These are phyloP conservation scores for Hypomecis atomaria DNA, from an alignment of 2,888 invertebrate species.

Conservation along the genomic window DNA sequence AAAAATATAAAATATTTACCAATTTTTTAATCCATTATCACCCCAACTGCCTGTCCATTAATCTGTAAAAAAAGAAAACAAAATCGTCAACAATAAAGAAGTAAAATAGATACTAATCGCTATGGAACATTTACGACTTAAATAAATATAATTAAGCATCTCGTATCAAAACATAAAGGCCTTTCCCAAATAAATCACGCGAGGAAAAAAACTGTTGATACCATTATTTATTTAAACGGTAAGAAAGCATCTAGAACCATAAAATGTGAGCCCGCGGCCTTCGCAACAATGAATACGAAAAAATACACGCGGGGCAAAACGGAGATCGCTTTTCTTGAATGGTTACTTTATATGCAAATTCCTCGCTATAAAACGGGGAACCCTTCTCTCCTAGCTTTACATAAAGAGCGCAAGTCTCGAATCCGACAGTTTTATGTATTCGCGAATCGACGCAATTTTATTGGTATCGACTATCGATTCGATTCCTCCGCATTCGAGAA, in stretches of 20 bases:
- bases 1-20: constrained; percentile 57
- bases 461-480: constrained; percentile 82
- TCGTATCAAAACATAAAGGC: constrained; percentile 62
- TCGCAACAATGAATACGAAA: constrained; percentile 82
- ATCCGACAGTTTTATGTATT: constrained; percentile 82
- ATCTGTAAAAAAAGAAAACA: constrained; percentile 62
- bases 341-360: constrained; percentile 85
- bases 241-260: constrained; percentile 77
- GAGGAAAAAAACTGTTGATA: constrained; percentile 72
- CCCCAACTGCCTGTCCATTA: constrained; percentile 58
- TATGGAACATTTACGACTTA: constrained; percentile 54
- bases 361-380: constrained; percentile 80
- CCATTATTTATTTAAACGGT: constrained; percentile 78
- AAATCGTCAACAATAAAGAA: constrained; percentile 49
- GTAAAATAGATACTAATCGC: constrained; percentile 48
- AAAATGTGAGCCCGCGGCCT: constrained; percentile 76
- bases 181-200: constrained; percentile 70
- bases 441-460: constrained; percentile 82
- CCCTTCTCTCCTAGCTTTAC: constrained; percentile 82
- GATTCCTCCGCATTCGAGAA: constrained; percentile 67
- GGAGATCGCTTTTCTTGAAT: constrained; percentile 84
- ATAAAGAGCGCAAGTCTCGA: constrained; percentile 78
- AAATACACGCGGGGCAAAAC: constrained; percentile 69
- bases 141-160: constrained; percentile 61
- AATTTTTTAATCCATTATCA: constrained; percentile 61